Evolutionary conservation across 2,113 vertebrate genomes (phyloP).

Genomic region (Garra rufa): DNA sequence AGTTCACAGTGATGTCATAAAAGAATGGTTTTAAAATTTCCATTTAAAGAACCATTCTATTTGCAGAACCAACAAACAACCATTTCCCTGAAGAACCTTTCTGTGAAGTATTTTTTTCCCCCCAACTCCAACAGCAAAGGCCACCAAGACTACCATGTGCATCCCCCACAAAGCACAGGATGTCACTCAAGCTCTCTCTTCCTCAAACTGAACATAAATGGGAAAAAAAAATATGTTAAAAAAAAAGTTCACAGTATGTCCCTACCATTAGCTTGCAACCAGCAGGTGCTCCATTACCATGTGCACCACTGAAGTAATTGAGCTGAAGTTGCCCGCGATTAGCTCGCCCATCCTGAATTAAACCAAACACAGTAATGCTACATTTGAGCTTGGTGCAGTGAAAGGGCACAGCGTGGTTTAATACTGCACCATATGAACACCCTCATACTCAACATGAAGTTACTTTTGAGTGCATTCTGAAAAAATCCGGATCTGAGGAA

Average conservation of each 20-base stretch:
- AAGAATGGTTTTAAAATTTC: not conserved
- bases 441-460: not conserved
- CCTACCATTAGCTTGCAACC: not conserved
- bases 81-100: not conserved
- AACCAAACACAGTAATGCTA: constrained; percentile 14
- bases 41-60: too few relatives aligned
- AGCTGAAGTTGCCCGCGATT: not conserved
- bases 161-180: not conserved
- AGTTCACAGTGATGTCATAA: not conserved
- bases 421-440: not conserved
- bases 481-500: not conserved
- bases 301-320: not conserved
- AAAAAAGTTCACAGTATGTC: not conserved
- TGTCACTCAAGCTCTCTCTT: not conserved
- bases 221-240: not conserved
- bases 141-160: not conserved
- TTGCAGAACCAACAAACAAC: not conserved
- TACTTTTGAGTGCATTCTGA: not conserved
- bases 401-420: constrained; percentile 4
- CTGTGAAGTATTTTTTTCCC: not conserved
- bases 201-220: not conserved
- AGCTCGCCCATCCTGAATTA: not conserved
- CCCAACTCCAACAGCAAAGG: not conserved
- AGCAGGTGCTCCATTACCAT: constrained; percentile 29
- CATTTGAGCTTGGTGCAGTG: constrained; percentile 14